Percentiles rank a stretch among this genome's conserved stretches.
phyloP scores from a whole-genome alignment of 2,888 invertebrate species.

The Encarsia formosa region DNA sequence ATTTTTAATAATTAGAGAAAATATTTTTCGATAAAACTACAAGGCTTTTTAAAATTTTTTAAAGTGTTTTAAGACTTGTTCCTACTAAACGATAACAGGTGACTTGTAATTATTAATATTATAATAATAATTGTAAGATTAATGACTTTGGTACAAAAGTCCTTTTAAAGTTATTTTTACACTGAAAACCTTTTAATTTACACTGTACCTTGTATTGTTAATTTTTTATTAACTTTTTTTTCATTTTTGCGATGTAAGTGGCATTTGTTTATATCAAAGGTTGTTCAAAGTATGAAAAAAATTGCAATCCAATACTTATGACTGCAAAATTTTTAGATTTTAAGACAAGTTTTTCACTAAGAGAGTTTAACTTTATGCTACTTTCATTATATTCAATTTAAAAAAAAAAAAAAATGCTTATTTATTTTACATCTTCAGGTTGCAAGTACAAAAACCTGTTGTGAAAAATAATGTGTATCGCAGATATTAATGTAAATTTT shows the following conservation, averaged over 20 bases:
- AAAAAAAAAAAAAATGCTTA: constrained; percentile 9
- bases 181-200: constrained; percentile 10
- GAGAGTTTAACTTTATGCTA: constrained; percentile 21
- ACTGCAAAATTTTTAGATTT: constrained; percentile 13
- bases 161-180: constrained; percentile 16
- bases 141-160: constrained; percentile 7
- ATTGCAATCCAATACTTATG: constrained; percentile 13
- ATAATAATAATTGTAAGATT: constrained; percentile 1
- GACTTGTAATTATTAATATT: constrained; percentile 1
- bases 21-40: too few species aligned
- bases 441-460: constrained; percentile 12
- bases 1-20: too few species aligned
- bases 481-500: constrained; percentile 23
- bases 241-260: constrained; percentile 2
- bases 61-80: background rate
- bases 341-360: constrained; percentile 20
- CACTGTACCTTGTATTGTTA: constrained; percentile 16
- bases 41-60: too few species aligned
- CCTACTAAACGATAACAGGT: constrained; percentile 7
- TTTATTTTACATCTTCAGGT: constrained; percentile 9
- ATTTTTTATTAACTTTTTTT: constrained; percentile 9
- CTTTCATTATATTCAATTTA: constrained; percentile 10
- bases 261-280: constrained; percentile 7
- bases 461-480: constrained; percentile 14
- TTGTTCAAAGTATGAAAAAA: constrained; percentile 11